Conservation (phyloP, 1,140 invertebrate species). For the Muscidifurax raptorellus region DNA sequence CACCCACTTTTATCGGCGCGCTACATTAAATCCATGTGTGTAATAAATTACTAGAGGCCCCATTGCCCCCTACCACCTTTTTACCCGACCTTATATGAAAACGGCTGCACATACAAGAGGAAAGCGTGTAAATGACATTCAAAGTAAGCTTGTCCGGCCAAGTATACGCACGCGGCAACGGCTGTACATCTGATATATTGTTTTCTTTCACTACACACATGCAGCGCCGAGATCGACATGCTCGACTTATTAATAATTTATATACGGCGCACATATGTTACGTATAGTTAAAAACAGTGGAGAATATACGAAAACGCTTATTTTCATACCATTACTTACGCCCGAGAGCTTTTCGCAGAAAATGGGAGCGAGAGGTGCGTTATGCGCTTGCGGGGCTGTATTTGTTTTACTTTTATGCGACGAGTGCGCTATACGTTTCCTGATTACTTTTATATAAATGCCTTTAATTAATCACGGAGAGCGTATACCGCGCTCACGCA, state of each 20-base stretch:
- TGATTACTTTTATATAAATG: slow-evolving; percentile 39
- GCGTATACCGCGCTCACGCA: neutral
- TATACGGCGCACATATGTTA: neutral
- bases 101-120: neutral
- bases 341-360: no score
- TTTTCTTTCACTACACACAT: neutral
- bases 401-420: slow-evolving; percentile 10
- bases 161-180: neutral
- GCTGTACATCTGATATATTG: neutral
- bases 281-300: neutral
- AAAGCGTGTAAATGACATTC: neutral
- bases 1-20: neutral
- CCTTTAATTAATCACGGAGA: slow-evolving; percentile 29
- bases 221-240: neutral
- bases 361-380: neutral
- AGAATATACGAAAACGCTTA: no score
- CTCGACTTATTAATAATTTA: slow-evolving; percentile 33
- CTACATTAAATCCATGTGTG: neutral
- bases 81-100: neutral
- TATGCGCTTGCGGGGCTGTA: neutral
- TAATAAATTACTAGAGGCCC: neutral
- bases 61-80: neutral
- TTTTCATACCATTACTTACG: no score
- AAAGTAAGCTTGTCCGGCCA: neutral
- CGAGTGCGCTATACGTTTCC: neutral